phyloP scores from a whole-genome alignment of 2,113 vertebrate species.

The Sebastes fasciatus region DNA sequence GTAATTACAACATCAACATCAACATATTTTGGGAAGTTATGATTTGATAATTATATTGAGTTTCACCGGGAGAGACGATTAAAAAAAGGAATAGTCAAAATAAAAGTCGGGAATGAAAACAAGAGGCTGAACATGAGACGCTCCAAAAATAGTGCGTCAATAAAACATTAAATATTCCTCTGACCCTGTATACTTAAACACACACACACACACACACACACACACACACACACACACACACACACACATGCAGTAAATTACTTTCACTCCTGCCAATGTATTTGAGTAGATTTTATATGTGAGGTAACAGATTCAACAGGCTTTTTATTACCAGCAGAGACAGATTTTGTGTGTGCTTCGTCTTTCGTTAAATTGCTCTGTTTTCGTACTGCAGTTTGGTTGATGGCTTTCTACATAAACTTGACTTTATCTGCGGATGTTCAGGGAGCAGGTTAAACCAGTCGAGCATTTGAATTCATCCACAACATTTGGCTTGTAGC shows the following conservation, averaged over 20 bases:
- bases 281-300: neutral
- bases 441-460: neutral
- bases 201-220: neutral
- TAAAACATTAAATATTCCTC: constrained; percentile 7
- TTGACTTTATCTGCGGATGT: constrained; percentile 14
- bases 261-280: neutral
- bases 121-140: constrained; percentile 18
- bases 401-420: constrained; percentile 16
- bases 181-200: neutral
- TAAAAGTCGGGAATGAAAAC: constrained; percentile 49
- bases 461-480: neutral
- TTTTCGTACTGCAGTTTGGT: constrained; percentile 2
- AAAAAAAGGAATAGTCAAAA: constrained; percentile 33
- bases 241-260: neutral
- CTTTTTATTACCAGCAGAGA: neutral
- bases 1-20: constrained; percentile 47
- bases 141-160: neutral
- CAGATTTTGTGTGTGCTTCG: neutral
- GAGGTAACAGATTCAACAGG: neutral
- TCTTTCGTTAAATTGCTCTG: constrained; percentile 3
- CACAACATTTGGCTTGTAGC: neutral
- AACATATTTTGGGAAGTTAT: constrained; percentile 52
- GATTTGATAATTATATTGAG: constrained; percentile 50
- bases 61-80: neutral
- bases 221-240: constrained; percentile 13